Evolutionary conservation across 2,888 invertebrate genomes (phyloP).

Genomic region (Chaitophorus viminalis): DNA sequence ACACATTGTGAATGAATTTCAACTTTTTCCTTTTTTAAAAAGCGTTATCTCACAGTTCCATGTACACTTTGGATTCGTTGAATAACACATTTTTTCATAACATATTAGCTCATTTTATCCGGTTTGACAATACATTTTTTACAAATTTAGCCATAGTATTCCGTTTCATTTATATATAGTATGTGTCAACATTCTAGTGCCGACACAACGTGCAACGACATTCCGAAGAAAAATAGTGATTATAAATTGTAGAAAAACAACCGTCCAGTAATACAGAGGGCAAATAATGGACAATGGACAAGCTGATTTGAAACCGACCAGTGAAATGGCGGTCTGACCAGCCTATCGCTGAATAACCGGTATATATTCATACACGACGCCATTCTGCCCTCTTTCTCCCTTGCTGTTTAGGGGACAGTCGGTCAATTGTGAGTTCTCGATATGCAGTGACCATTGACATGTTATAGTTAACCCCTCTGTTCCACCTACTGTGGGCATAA

Average conservation of each 20-base stretch:
- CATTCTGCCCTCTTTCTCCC: slow-evolving; percentile 43
- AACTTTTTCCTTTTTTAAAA: too few species aligned
- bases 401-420: slow-evolving; percentile 18
- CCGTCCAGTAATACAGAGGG: not conserved
- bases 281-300: slow-evolving; percentile 35
- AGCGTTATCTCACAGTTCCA: too few species aligned
- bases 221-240: not conserved
- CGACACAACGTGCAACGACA: not conserved
- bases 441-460: not conserved
- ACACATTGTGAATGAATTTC: too few species aligned
- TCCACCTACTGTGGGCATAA: not conserved
- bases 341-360: slow-evolving; percentile 39
- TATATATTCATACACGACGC: slow-evolving; percentile 1
- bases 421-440: not conserved
- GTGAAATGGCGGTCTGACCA: slow-evolving; percentile 49
- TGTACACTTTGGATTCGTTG: too few species aligned
- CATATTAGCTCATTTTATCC: too few species aligned
- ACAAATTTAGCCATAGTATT: too few species aligned
- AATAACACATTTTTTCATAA: too few species aligned
- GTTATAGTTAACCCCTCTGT: not conserved
- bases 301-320: slow-evolving; percentile 11
- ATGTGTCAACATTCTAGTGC: too few species aligned
- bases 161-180: too few species aligned
- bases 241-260: not conserved
- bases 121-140: too few species aligned